Base-by-base conservation (phyloP, 1,140 invertebrate species). In the Mya arenaria region DNA sequence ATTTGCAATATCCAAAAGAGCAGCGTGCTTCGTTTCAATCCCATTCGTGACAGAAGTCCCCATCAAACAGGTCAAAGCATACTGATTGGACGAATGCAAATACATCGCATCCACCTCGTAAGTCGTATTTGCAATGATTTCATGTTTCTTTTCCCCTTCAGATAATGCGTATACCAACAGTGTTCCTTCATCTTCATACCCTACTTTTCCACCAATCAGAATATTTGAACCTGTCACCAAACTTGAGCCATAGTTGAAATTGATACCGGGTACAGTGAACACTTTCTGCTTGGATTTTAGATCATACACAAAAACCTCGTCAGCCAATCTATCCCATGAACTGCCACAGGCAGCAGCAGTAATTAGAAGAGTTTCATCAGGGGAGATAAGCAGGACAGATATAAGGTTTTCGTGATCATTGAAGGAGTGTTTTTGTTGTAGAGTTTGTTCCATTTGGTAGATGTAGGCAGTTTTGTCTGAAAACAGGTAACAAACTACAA, bases 281-380 rank as follows among this genome's bases (percentile, higher is more conserved):
- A 78, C 6, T 23, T 58, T 48, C 34, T 78, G 17, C 60, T 78
- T 78, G 6, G 30, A 17, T 68, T 58, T 56, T 13, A 78, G 0
- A 25, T 66, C 52, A 68, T 56, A 36, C 25, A 78, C 63, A 56
- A 13, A 78, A 23, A n/a, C 37, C 19, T 44, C 52, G 8, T 4
- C 4, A 19, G 56, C 34, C n/a, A 13, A 56, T 1, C 23, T 23
- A 32, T 36, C 28, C 17, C 34, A 60, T 13, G 23, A 1, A 17
- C 41, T 17, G 4, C 23, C 23, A 4, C 19, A n/a, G 13, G 6
- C n/a, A 39, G 48, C 69, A 25, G 66, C 60, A 4, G 78, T 72
- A 19, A 83, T 77, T 15, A 86, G 65, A 80, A 63, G 77, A 41
- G 75, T 69, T 36, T 84, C 82, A 83, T 87, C 82, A 80, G 84